phyloP scores from a whole-genome alignment of 2,797 vertebrate species.

The Psittacula echo region DNA sequence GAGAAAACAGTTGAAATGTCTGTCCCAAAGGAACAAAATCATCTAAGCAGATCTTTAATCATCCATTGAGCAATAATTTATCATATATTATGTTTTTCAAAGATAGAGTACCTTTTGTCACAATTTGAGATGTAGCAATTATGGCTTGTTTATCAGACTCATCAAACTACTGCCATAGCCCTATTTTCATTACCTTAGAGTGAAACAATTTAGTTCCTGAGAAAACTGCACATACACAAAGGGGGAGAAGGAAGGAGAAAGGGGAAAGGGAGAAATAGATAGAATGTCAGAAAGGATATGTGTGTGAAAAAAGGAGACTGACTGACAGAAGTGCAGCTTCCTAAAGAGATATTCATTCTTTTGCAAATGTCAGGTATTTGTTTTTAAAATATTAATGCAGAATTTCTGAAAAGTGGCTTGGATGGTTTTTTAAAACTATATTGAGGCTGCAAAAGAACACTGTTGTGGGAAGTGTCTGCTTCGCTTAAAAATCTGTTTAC shows the following conservation, averaged over 20 bases:
- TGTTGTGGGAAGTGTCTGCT: neutral
- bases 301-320: neutral
- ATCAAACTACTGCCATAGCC: neutral
- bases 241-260: neutral
- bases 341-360: neutral
- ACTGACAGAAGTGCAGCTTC: neutral
- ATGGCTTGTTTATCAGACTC: neutral
- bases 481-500: neutral
- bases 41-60: neutral
- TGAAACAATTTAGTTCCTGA: conserved; percentile 8
- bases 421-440: neutral
- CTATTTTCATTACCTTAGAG: conserved; percentile 19
- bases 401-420: neutral
- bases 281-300: neutral
- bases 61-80: neutral
- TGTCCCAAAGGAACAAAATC: neutral
- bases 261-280: neutral
- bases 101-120: neutral
- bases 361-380: neutral
- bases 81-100: neutral
- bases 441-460: neutral
- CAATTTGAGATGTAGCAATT: neutral
- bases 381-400: neutral
- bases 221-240: neutral
- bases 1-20: neutral